Conservation (phyloP, 2,888 invertebrate species). For the Pachydiplax longipennis region DNA sequence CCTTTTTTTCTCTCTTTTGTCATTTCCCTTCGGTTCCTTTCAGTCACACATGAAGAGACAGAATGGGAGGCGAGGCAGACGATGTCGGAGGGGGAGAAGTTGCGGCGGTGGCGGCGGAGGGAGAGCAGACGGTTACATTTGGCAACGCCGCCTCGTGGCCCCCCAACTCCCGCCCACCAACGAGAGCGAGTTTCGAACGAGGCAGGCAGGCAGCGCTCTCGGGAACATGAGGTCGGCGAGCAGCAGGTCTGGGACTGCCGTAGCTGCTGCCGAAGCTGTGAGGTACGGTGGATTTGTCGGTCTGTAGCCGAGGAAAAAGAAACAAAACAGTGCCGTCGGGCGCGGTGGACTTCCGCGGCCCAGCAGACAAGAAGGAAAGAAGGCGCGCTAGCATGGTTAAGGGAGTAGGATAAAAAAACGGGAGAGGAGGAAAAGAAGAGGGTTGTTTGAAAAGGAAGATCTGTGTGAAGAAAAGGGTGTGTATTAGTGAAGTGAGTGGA, state of each 20-base stretch:
- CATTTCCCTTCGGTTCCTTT: slow-evolving; percentile 39
- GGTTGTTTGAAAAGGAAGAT: slow-evolving; percentile 12
- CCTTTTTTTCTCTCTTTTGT: slow-evolving; percentile 6
- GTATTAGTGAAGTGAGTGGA: slow-evolving; percentile 48
- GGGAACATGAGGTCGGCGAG: slow-evolving; percentile 41
- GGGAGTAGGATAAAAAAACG: neutral
- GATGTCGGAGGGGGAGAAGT: slow-evolving; percentile 50
- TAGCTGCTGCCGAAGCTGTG: slow-evolving; percentile 11
- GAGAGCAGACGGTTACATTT: slow-evolving; percentile 1
- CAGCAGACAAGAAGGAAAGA: neutral
- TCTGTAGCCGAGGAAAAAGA: neutral
- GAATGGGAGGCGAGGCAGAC: slow-evolving; percentile 55
- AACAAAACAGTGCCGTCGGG: slow-evolving; percentile 33
- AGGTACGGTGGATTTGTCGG: slow-evolving; percentile 9
- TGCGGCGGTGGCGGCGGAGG: slow-evolving; percentile 43
- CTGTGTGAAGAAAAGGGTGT: neutral
- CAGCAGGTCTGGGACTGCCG: slow-evolving; percentile 43
- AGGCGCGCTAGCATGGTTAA: slow-evolving; percentile 6
- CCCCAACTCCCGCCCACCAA: slow-evolving; percentile 19
- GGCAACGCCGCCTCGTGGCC: slow-evolving; percentile 44
- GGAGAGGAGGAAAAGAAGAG: neutral
- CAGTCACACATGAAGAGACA: slow-evolving; percentile 59
- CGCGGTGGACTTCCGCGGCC: slow-evolving; percentile 22
- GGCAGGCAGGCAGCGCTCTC: slow-evolving; percentile 31
- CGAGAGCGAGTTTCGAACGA: slow-evolving; percentile 18